A percentile compares a stretch with the other conserved stretches of the same genome.
phyloP scores from a whole-genome alignment of 2,797 vertebrate species.

The Vultur gryphus region DNA sequence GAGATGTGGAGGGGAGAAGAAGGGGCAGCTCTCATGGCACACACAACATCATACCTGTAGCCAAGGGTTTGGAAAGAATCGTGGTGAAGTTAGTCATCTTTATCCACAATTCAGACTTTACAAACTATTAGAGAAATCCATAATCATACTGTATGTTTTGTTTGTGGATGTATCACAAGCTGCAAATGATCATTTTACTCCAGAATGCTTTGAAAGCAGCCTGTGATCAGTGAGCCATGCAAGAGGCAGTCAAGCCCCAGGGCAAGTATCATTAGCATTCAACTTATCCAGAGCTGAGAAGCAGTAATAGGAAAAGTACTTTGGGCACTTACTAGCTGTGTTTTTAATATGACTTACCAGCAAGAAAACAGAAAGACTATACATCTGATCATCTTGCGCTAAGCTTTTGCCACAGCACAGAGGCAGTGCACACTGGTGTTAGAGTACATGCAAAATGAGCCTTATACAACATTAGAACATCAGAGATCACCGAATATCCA shows the following conservation, averaged over 20 bases:
- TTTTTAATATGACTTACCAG: background rate
- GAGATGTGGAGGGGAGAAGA: background rate
- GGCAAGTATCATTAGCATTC: background rate
- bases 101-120: background rate
- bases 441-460: background rate
- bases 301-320: background rate
- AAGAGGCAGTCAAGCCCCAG: background rate
- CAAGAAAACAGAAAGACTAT: background rate
- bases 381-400: background rate
- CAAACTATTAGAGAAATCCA: background rate
- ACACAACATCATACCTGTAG: background rate
- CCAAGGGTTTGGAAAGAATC: background rate
- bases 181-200: background rate
- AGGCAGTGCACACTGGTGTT: background rate
- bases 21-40: background rate
- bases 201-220: background rate
- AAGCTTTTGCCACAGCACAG: background rate
- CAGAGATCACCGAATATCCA: background rate
- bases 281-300: background rate
- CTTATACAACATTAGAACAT: background rate
- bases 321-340: no score
- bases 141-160: rapidly evolving
- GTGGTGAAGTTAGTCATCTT: background rate
- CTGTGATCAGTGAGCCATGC: background rate
- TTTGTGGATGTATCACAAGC: background rate